Evolutionary conservation across 37 sponge, comb jelly and placozoan species (phyloP), one percentile per base, ranked within the genome.

Genomic region (Oscarella lobularis): DNA sequence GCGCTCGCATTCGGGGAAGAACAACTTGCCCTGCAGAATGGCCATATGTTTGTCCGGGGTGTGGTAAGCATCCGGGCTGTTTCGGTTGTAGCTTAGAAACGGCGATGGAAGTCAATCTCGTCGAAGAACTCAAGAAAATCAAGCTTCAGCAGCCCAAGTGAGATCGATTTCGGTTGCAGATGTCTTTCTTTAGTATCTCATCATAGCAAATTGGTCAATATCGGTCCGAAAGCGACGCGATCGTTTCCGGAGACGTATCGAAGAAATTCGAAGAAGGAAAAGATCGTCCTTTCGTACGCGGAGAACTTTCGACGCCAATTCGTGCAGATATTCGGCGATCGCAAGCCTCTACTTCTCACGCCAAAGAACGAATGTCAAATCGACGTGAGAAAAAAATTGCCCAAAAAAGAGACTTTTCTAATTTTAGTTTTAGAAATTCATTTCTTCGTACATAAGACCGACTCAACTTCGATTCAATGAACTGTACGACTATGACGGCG

Each of bases 251-350:
- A 81, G 1, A 83, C 86, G 3, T 96, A 96, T 79, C 74, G 27
- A 5, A 33, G 66, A n/a, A 96, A 96, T 67, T 77, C 34, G 41
- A 81, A 83, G 35, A 89, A 87, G 40, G 98, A 97, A 71, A 40
- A 83, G 60, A 54, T 90, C 5, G 75, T 88, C 0, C 33, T 97
- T 68, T 65, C 73, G 33, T 93, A 86, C 74, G 87, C 87, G 2
- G 88, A 85, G 1, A 97, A 97, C 83, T 97, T 97, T 41, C 77
- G 83, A 67, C 66, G 93, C 33, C 98, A 97, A 77, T 97, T 90
- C 67, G 74, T 76, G 30, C 84, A 93, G 38, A 81, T 93, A 37
- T 97, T 93, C 67, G 79, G 88, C 37, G 98, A 97, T 73, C 85
- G 98, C 39, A 97, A 97, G 77, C 81, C 91, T 33, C 85, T 92